Conservation (phyloP, 2,797 vertebrate genomes). For the Potorous gilbertii region DNA sequence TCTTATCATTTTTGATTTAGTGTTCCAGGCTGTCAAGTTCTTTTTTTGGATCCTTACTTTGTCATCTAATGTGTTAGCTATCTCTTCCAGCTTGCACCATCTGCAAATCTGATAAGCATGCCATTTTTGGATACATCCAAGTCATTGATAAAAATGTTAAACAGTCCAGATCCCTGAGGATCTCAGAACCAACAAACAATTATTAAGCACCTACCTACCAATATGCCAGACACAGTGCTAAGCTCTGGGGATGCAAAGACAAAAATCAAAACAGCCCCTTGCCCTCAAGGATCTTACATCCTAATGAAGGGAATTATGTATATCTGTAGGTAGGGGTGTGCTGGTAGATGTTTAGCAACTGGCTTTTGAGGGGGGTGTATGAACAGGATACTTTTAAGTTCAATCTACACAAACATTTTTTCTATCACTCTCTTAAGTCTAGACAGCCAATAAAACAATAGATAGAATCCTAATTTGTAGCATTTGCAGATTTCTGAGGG, state of each 20-base stretch:
- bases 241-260: neutral
- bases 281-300: neutral
- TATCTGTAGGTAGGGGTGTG: neutral
- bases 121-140: neutral
- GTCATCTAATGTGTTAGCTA: neutral
- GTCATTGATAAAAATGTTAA: constrained; percentile 1
- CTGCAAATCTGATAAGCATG: neutral
- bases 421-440: neutral
- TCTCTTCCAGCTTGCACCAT: neutral
- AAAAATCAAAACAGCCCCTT: neutral
- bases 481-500: neutral
- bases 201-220: neutral
- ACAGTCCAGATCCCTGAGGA: neutral
- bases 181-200: neutral
- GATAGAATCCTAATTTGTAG: neutral
- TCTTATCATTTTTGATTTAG: neutral
- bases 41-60: neutral
- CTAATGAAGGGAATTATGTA: neutral
- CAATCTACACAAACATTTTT: neutral
- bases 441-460: neutral
- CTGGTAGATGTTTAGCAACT: neutral
- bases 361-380: neutral
- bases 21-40: neutral
- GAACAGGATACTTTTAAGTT: neutral
- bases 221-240: neutral